phyloP scores from a whole-genome alignment of 1,140 invertebrate species.

The Metaphire vulgaris region DNA sequence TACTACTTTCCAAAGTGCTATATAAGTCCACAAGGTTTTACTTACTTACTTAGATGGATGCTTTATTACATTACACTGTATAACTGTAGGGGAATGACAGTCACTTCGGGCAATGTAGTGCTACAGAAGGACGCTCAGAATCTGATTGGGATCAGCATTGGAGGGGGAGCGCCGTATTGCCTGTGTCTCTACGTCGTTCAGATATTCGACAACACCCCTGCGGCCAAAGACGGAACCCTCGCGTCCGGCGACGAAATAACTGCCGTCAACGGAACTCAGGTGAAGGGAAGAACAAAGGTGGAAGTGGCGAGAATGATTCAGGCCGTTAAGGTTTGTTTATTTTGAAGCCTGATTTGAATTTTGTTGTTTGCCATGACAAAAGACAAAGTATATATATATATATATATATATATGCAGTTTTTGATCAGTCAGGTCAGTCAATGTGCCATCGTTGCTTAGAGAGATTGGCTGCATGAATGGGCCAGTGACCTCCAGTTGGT shows the following conservation, averaged over 20 bases:
- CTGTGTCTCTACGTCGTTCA: constrained; percentile 95
- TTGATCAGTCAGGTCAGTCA: too few species aligned
- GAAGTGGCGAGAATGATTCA: constrained; percentile 99
- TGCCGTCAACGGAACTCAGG: constrained; percentile 79
- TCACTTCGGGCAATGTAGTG: constrained; percentile 85
- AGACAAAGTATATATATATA: not conserved
- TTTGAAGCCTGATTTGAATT: too few species aligned
- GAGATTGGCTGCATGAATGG: too few species aligned
- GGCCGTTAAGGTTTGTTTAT: constrained; percentile 64
- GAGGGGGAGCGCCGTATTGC: constrained; percentile 82
- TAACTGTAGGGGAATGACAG: constrained; percentile 80
- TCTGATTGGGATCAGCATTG: constrained; percentile 95
- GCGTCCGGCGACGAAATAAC: constrained; percentile 94
- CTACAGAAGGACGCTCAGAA: constrained; percentile 90
- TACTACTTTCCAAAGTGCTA: too few species aligned
- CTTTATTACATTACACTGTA: constrained; percentile 2
- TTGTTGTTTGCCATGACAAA: not conserved
- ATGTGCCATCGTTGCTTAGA: too few species aligned
- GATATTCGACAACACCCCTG: constrained; percentile 96
- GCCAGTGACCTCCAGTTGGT: too few species aligned
- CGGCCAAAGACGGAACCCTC: constrained; percentile 64
- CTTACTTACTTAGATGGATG: too few species aligned
- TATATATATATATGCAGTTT: too few species aligned
- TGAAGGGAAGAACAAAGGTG: constrained; percentile 94
- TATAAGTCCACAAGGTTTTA: too few species aligned